These are phyloP conservation scores for Ptyas mucosa DNA, from an alignment of 2,113 vertebrate genomes.

Conservation along the genomic window DNA sequence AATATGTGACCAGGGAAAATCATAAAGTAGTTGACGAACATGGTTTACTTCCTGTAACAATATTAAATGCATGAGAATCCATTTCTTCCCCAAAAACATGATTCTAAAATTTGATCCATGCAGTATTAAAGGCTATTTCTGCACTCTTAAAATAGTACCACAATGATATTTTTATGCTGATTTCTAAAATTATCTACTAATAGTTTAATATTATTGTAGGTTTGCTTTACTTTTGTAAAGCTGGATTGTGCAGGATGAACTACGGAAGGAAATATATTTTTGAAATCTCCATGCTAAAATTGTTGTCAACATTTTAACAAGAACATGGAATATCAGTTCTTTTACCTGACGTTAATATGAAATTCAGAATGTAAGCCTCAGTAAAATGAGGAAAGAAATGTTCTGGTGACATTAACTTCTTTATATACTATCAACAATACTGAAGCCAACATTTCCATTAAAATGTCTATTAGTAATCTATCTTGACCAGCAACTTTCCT, in stretches of 20 bases:
- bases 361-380: not conserved
- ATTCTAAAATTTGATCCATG: not conserved
- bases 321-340: not conserved
- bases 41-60: slow-evolving; percentile 78
- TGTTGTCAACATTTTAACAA: not conserved
- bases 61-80: slow-evolving; percentile 22
- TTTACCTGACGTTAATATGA: not conserved
- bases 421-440: not conserved
- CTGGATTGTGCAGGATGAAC: not conserved
- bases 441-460: not conserved
- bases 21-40: slow-evolving; percentile 76
- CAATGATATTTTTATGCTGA: not conserved
- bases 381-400: not conserved
- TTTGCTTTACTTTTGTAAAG: not conserved
- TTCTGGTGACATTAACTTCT: not conserved
- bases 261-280: not conserved
- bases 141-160: not conserved
- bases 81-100: not conserved
- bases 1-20: slow-evolving; percentile 85
- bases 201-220: not conserved
- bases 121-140: not conserved
- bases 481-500: not conserved
- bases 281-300: not conserved
- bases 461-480: not conserved
- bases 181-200: not conserved